Evolutionary conservation across 2,888 invertebrate species (phyloP).

Genomic region (Dorcus parallelipipedus): DNA sequence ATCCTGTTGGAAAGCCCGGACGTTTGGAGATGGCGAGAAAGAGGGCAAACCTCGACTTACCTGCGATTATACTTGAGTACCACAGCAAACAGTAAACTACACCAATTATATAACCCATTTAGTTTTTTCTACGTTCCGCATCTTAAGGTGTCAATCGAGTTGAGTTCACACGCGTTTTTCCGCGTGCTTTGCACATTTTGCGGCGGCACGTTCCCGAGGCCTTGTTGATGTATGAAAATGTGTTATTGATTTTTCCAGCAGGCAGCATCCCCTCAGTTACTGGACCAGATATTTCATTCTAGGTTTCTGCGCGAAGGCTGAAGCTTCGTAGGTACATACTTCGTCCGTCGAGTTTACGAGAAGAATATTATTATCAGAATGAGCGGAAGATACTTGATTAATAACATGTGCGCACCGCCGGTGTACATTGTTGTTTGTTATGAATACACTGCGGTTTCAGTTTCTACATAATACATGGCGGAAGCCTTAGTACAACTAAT

Average conservation of each 20-base stretch:
- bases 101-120: constrained; percentile 38
- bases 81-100: constrained; percentile 44
- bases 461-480: no score
- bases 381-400: constrained; percentile 27
- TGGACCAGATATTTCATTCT: constrained; percentile 2
- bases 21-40: not conserved
- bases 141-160: not conserved
- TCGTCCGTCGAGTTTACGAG: constrained; percentile 9
- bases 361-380: constrained; percentile 25
- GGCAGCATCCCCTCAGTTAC: constrained; percentile 8
- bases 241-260: constrained; percentile 11
- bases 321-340: not conserved
- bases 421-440: constrained; percentile 2
- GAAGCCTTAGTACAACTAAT: no score
- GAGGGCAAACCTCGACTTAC: constrained; percentile 31
- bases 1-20: constrained; percentile 47
- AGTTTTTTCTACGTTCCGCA: not conserved
- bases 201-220: not conserved
- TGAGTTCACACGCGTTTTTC: not conserved
- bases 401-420: constrained; percentile 22
- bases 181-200: not conserved
- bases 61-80: constrained; percentile 46
- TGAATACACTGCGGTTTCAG: no score
- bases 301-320: not conserved
- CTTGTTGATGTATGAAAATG: not conserved